Conservation (phyloP, 2,888 invertebrate genomes). For the Agrotis clavis region DNA sequence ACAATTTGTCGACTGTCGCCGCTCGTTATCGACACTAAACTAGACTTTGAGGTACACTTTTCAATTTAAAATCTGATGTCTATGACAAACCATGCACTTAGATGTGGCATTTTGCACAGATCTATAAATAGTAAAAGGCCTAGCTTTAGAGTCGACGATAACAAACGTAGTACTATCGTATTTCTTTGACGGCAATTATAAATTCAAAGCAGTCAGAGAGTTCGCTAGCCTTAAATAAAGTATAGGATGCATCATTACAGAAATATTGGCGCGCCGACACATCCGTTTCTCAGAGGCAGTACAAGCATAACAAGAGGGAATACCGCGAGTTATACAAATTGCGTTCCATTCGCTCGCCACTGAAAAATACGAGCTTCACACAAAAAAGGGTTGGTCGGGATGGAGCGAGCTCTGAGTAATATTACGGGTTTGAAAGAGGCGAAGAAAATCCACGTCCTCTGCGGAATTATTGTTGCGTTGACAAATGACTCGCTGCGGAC, state of each 20-base stretch:
- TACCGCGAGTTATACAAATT: constrained; percentile 79
- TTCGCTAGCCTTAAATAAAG: constrained; percentile 31
- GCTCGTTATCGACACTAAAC: constrained; percentile 56
- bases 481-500: constrained; percentile 74
- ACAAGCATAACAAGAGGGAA: constrained; percentile 60
- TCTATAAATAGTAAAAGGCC: constrained; percentile 12
- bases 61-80: constrained; percentile 27
- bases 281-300: constrained; percentile 49
- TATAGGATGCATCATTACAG: constrained; percentile 40
- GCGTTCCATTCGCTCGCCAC: constrained; percentile 78
- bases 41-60: constrained; percentile 43
- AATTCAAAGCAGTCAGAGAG: constrained; percentile 18
- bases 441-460: constrained; percentile 70
- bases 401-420: constrained; percentile 73
- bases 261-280: constrained; percentile 59
- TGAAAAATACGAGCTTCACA: constrained; percentile 82
- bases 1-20: constrained; percentile 71
- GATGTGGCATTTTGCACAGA: not conserved
- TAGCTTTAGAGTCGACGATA: not conserved
- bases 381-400: constrained; percentile 77
- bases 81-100: constrained; percentile 12
- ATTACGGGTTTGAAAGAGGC: constrained; percentile 76
- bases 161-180: not conserved
- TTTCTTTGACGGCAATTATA: constrained; percentile 24
- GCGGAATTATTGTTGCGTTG: constrained; percentile 76